A percentile compares a stretch with the other conserved stretches of the same genome.
Conservation (phyloP, 2,113 vertebrate species). For the Plecotus auritus region DNA sequence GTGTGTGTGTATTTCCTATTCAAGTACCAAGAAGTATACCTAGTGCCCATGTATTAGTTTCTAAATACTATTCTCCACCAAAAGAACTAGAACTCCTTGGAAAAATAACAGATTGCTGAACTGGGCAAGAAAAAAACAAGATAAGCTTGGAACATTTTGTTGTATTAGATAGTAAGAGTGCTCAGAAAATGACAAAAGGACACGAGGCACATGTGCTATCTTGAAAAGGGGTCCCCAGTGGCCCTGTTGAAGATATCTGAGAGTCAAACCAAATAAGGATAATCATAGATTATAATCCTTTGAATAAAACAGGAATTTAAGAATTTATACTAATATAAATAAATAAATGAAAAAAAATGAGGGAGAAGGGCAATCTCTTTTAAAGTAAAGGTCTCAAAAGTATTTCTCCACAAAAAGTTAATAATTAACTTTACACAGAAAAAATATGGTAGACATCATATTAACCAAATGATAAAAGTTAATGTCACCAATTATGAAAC, state of each 20-base stretch:
- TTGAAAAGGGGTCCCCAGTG: neutral
- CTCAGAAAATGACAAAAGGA: neutral
- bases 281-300: neutral
- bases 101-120: neutral
- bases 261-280: neutral
- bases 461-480: neutral
- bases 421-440: neutral
- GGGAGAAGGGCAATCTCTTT: neutral
- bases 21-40: neutral
- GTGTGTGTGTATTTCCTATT: neutral
- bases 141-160: neutral
- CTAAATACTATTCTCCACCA: neutral
- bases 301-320: constrained; percentile 1
- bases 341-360: neutral
- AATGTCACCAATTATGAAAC: neutral
- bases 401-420: constrained; percentile 7
- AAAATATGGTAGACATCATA: neutral
- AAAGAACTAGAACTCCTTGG: neutral
- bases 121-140: neutral
- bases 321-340: neutral
- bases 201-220: neutral
- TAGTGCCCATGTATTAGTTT: neutral
- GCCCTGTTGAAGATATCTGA: neutral
- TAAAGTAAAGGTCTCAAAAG: neutral
- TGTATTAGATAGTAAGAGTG: neutral